Base-by-base conservation (phyloP, 1,140 invertebrate genomes). In the Ostrea edulis region DNA sequence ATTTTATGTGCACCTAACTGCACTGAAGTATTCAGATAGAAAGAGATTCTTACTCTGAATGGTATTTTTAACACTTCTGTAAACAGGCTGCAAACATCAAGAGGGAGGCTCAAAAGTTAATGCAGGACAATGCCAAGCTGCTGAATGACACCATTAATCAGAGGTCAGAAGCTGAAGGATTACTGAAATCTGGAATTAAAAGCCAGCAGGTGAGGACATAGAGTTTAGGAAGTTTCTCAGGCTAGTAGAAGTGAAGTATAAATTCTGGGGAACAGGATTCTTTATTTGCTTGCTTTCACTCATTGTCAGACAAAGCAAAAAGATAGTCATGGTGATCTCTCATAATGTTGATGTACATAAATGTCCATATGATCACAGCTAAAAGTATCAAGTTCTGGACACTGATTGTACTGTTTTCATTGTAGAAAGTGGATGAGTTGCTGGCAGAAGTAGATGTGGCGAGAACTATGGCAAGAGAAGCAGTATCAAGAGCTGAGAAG, bases 401-500 rank as follows among this genome's bases (percentile, higher is more conserved):
- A 44, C 35, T 44, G 35, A 44, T 44, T 44, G 35, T 44, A 44
- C 35, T 44, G 35, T 44, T 44, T 12, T 55, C 84, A 17, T 86
- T 90, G 2, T 89, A 96, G 91, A 95, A 95, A 22, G 96, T 96
- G 2, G 96, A 97, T 90, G 96, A 97, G 88, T 94, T 97, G 82
- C 91, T 97, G 29, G 96, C 96, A 5, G 97, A 97, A 90, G 96
- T 96, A n/a, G 96, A 97, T 92, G 94, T 95, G 12, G 97, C 97
- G 0, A 96, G 97, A 55, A 96, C 96, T 0, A 96, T 96, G 92
- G 98, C 98, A 0, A 96, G 97, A 86, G 96, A 97, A 86, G 98
- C 98, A 35, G 97, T 98, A 0, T 96, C 97, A 89, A 96, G 97
- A 81, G 98, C 97, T 17, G 97, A 98, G 91, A 96, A 97, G 90